phyloP scores from a whole-genome alignment of 1,140 invertebrate species.

The Acyrthosiphon pisum region DNA sequence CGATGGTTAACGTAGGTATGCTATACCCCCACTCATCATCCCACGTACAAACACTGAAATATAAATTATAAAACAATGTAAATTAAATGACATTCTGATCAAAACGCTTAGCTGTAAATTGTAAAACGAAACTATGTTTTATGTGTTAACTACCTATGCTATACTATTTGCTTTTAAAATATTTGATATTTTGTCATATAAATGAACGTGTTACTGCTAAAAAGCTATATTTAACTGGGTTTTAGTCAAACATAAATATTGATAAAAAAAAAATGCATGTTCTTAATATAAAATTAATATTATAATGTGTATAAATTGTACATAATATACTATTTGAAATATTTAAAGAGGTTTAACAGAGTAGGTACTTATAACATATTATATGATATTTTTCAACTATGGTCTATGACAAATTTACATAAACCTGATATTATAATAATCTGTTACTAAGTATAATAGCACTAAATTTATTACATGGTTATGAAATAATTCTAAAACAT shows the following conservation, averaged over 20 bases:
- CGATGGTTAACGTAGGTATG: background rate
- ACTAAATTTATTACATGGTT: background rate
- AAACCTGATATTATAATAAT: conserved; percentile 18
- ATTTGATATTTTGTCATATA: background rate
- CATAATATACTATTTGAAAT: background rate
- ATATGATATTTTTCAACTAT: background rate
- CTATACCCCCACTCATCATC: conserved; percentile 1
- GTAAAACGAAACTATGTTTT: background rate
- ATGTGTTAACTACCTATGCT: background rate
- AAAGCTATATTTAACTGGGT: background rate
- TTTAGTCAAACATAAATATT: background rate
- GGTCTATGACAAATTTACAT: background rate
- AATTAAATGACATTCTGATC: background rate
- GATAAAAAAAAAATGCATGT: background rate
- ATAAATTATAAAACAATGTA: conserved; percentile 31
- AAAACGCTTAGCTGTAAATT: background rate
- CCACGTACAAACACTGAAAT: background rate
- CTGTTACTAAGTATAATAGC: background rate
- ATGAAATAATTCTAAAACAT: conserved; percentile 17
- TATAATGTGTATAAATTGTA: background rate
- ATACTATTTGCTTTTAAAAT: background rate
- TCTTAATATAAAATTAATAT: background rate
- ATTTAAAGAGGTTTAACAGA: background rate
- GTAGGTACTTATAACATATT: background rate
- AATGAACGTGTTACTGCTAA: background rate